Evolutionary conservation across 2,888 invertebrate species (phyloP).

Genomic region (Hyalella azteca): DNA sequence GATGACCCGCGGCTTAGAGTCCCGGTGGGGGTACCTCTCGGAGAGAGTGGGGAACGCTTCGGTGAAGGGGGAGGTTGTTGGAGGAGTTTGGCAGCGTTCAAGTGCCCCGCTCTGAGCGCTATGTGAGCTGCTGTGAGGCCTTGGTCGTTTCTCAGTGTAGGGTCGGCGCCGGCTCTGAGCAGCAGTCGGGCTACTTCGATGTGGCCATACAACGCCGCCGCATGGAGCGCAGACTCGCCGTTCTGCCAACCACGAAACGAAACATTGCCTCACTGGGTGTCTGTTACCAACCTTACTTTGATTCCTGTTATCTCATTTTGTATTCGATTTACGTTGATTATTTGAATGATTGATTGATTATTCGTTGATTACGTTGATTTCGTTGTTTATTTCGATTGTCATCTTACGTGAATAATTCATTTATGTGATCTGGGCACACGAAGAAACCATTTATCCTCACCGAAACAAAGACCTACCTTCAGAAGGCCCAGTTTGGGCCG

Average conservation of each 20-base stretch:
- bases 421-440: no score
- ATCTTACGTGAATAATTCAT: no score
- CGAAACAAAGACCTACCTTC: slow-evolving; percentile 69
- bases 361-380: no score
- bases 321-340: no score
- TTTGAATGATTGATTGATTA: no score
- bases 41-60: not conserved
- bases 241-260: no score
- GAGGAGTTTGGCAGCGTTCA: slow-evolving; percentile 46
- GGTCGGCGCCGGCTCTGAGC: slow-evolving; percentile 84
- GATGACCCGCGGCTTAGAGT: slow-evolving; percentile 53
- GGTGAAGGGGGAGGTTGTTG: slow-evolving; percentile 40
- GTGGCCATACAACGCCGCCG: slow-evolving; percentile 92
- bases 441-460: no score
- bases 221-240: slow-evolving; percentile 82
- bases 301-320: no score
- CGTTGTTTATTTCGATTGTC: no score
- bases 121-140: slow-evolving; percentile 93
- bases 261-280: no score
- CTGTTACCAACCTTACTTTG: no score
- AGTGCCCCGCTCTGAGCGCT: slow-evolving; percentile 75
- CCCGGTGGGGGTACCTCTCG: slow-evolving; percentile 29
- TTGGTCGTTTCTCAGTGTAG: slow-evolving; percentile 81
- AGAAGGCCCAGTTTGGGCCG: slow-evolving; percentile 81
- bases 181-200: slow-evolving; percentile 82